These are phyloP conservation scores for Plagodis dolabraria DNA, from an alignment of 2,888 invertebrate genomes.

Conservation along the genomic window DNA sequence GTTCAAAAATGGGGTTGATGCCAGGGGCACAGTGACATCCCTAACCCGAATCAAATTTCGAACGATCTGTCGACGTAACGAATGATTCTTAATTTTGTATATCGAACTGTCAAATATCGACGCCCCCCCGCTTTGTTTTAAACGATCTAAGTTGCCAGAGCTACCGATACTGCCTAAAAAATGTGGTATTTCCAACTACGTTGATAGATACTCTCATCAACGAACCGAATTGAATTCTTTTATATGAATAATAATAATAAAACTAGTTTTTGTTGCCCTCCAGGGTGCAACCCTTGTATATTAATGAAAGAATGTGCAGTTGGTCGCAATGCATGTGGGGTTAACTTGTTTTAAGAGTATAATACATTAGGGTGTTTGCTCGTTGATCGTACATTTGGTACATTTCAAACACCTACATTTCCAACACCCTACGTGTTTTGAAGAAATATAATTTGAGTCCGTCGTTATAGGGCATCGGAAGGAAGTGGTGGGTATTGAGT, in stretches of 20 bases:
- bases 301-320: conserved; percentile 76
- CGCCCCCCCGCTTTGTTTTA: conserved; percentile 72
- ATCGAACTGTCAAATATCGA: conserved; percentile 57
- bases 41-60: conserved; percentile 70
- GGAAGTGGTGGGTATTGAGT: conserved; percentile 78
- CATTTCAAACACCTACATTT: conserved; percentile 15
- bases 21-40: conserved; percentile 75
- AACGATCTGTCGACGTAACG: conserved; percentile 45
- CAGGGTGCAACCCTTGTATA: conserved; percentile 76
- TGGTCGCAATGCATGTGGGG: conserved; percentile 70
- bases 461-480: conserved; percentile 78
- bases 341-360: conserved; percentile 66
- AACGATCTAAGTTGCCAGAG: conserved; percentile 59
- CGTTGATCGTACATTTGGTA: conserved; percentile 42
- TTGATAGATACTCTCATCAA: conserved; percentile 70
- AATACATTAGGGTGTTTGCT: conserved; percentile 58
- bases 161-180: conserved; percentile 58
- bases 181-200: conserved; percentile 53
- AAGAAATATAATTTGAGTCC: conserved; percentile 34
- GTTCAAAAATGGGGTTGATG: conserved; percentile 78
- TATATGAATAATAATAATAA: conserved; percentile 79
- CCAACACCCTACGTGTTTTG: conserved; percentile 43
- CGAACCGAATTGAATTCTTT: conserved; percentile 61
- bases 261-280: conserved; percentile 70
- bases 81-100: conserved; percentile 50